Conservation (phyloP, 2,797 vertebrate genomes). For the Oophaga sylvatica region DNA sequence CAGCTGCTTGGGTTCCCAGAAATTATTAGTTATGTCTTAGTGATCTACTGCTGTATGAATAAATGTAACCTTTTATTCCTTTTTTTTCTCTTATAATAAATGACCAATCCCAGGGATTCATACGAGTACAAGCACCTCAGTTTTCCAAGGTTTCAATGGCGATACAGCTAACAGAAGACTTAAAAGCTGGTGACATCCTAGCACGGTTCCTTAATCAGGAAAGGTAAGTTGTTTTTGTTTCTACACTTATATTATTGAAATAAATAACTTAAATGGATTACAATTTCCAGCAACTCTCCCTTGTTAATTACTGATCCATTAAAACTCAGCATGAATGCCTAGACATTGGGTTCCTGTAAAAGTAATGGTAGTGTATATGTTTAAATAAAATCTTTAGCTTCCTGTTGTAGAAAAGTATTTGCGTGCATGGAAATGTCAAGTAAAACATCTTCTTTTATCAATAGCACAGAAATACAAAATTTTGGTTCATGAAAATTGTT, state of each 20-base stretch:
- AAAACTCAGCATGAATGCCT: background rate
- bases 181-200: constrained; percentile 89
- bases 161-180: constrained; percentile 91
- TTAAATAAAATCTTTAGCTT: too few relatives aligned
- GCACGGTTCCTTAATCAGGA: constrained; percentile 92
- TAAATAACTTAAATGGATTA: background rate
- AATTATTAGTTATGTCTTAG: background rate
- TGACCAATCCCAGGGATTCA: constrained; percentile 87
- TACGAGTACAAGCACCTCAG: constrained; percentile 94
- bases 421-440: too few relatives aligned
- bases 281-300: background rate
- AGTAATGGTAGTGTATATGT: background rate
- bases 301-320: too few relatives aligned
- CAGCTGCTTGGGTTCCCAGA: background rate
- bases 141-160: constrained; percentile 97
- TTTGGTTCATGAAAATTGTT: too few relatives aligned
- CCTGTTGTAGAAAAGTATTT: too few relatives aligned
- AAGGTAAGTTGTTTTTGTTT: constrained; percentile 75
- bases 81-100: constrained; percentile 61
- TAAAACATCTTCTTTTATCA: too few relatives aligned
- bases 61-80: constrained; percentile 8
- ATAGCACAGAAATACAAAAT: too few relatives aligned
- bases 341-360: background rate
- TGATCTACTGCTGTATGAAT: background rate
- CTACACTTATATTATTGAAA: background rate